Evolutionary conservation across 2,113 vertebrate genomes (phyloP).

Genomic region (Apeltes quadracus): DNA sequence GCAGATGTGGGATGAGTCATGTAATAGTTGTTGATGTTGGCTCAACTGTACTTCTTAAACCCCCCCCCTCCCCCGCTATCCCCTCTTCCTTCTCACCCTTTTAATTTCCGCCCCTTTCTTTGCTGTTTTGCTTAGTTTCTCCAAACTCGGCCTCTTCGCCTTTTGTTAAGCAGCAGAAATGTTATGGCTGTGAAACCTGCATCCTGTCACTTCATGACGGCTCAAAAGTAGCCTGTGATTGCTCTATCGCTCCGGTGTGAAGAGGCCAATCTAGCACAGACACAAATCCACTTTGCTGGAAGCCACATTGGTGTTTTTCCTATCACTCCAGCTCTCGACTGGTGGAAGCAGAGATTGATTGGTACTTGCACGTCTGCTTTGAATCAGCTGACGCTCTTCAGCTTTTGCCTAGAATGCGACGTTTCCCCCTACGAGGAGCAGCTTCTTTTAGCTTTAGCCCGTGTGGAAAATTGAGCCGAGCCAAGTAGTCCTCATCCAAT

Average conservation of each 20-base stretch:
- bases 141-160: constrained; percentile 17
- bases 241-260: constrained; percentile 42
- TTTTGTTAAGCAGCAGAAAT: constrained; percentile 39
- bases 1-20: constrained; percentile 78
- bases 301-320: constrained; percentile 43
- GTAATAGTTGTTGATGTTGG: constrained; percentile 76
- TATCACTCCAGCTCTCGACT: constrained; percentile 26
- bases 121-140: constrained; percentile 26
- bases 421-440: constrained; percentile 21
- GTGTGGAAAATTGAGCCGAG: constrained; percentile 44
- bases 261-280: constrained; percentile 47
- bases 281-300: constrained; percentile 50
- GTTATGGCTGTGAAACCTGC: constrained; percentile 34
- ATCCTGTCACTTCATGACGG: constrained; percentile 42
- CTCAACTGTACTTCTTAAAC: constrained; percentile 38
- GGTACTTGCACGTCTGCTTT: constrained; percentile 41
- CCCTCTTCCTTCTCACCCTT: constrained; percentile 39
- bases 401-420: constrained; percentile 40
- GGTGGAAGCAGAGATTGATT: constrained; percentile 39
- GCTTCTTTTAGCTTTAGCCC: constrained; percentile 32
- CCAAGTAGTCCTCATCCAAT: constrained; percentile 58
- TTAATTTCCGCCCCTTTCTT: constrained; percentile 48
- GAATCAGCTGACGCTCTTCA: constrained; percentile 43
- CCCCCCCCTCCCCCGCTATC: too few relatives aligned
- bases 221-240: constrained; percentile 46